Evolutionary conservation across 2,113 vertebrate species (phyloP), one percentile per base, ranked within the genome.

Genomic region (Gorsachius goisagi): DNA sequence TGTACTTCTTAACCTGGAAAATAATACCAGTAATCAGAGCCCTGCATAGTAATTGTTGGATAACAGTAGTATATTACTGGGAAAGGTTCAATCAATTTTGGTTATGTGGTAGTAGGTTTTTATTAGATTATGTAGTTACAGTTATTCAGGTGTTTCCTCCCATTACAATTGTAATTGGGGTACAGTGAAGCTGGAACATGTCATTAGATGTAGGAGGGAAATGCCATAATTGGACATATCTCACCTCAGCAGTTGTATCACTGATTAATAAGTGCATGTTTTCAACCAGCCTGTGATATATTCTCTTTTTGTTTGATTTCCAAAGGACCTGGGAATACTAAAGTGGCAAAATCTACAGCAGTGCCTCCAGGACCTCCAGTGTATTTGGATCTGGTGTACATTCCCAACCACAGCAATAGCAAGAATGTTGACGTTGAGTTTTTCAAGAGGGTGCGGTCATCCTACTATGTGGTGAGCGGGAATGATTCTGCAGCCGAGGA

Each of bases 401-500:
- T 99, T 95, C 99, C 99, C 47, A 99, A 99, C 96, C 99, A 99
- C 97, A 99, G 99, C 98, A 99, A 98, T 12, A 99, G 98, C 92
- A 99, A 99, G 98, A 99, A 99, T 27, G 99, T 99, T 2, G 98
- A 99, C 28, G 97, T 98, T 17, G 99, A 99, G 88, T 99, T 99
- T 98, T 99, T 99, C 97, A 99, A 99, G 96, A 98, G 98, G 62
- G 98, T 99, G 82, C 98, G 99, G 60, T 99, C 99, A 2, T 99
- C 99, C 85, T 99, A 99, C 97, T 99, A 99, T 6, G 99, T 99
- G 83, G 99, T 99, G 97, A 99, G 99, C 96, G 99, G 99, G 82
- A 99, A 99, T 4, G 98, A 99, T 96, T 95, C 98, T 75, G 97
- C 98, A 13, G 98, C 99, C 0, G 99, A 99, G 95, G 99, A 99